Base-by-base conservation (phyloP, 2,797 vertebrate species). In the Paratrypauchen microcephalus region DNA sequence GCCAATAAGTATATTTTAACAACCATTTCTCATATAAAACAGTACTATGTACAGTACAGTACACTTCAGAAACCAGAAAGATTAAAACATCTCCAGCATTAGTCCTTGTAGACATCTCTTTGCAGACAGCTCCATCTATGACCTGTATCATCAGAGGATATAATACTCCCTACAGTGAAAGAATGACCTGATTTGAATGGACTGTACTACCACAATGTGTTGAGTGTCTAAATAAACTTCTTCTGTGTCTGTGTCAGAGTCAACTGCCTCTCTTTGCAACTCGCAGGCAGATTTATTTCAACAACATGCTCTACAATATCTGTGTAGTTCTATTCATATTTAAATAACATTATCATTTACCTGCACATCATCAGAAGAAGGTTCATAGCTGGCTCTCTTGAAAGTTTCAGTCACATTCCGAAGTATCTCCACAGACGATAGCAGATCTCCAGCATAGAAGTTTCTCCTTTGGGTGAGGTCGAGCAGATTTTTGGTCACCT, bases 331-430 rank as follows among this genome's bases (percentile, higher is more conserved):
- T 23, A 23, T 54, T 54, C 52, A 54, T 19, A 8, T 12, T 3
- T 36, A 23, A 18, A 64, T 23, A 48, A 73, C 1, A 55, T 30
- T 28, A 26, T 1, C 30, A 56, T 47, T 13, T 92, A 99, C 98
- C 94, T 99, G 98, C 30, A 99, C 96, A 1, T 98, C 98, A 79
- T 99, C 98, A 26, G 98, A 99, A 0, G 97, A 96, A 1, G 97
- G 98, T 85, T 96, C 96, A 47, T 99, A 99, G 88, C 95, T 98
- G 84, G 97, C 98, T 86, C 97, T 95, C 90, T 96, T 99, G 92
- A 98, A 99, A 0, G 98, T 99, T 84, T 99, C 96, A 0, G 98
- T 99, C 82, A 99, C 97, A 55, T 99, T 99, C 89, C 96, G 95
- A 74, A 99, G 96, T 87, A 99, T 99, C 92, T 99, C 97, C 89